A percentile compares a stretch with the other conserved stretches of the same genome.
Conservation (phyloP, 2,113 vertebrate species). For the Brienomyrus longianalis region DNA sequence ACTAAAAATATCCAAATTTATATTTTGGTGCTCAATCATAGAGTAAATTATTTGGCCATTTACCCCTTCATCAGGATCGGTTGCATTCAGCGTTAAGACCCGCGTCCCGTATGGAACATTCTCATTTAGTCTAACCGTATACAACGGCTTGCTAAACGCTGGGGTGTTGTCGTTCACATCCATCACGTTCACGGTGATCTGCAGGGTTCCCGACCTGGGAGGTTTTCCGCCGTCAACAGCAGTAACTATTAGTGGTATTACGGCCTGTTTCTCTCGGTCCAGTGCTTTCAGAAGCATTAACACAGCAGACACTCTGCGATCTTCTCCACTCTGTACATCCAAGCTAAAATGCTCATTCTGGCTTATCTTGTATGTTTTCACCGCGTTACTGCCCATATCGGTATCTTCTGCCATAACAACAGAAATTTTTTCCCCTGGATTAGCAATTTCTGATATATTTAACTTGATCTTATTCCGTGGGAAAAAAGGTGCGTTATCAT, state of each 20-base stretch:
- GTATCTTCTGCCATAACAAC: neutral
- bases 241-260: neutral
- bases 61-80: neutral
- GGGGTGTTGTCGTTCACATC: slow-evolving; percentile 10
- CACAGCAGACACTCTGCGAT: neutral
- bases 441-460: neutral
- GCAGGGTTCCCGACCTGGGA: neutral
- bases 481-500: neutral
- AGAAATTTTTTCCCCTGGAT: neutral
- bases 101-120: neutral
- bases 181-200: neutral
- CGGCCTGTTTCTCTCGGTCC: neutral
- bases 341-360: slow-evolving; percentile 29
- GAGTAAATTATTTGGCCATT: neutral
- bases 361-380: slow-evolving; percentile 34
- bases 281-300: slow-evolving; percentile 6
- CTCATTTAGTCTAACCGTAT: neutral
- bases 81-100: neutral
- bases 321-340: slow-evolving; percentile 16
- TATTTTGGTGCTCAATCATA: neutral
- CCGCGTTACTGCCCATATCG: slow-evolving; percentile 13
- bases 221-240: neutral
- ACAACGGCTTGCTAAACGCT: neutral
- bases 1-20: slow-evolving; percentile 32
- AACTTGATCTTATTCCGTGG: neutral